Conservation (phyloP, 2,888 invertebrate genomes). For the Cataglyphis cursor region DNA sequence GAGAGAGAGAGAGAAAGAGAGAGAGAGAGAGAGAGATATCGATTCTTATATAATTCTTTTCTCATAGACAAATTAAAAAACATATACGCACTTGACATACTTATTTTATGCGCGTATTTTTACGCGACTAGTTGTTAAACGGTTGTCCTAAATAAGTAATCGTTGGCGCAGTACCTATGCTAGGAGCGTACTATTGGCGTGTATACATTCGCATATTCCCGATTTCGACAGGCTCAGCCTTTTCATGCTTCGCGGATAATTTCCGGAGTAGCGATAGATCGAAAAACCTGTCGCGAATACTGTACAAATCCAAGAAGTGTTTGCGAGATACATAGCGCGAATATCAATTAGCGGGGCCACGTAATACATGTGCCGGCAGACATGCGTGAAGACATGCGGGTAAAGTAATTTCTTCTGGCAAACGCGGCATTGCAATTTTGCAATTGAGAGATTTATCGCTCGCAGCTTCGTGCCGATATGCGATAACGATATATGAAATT, state of each 20-base stretch:
- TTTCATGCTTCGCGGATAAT: conserved; percentile 32
- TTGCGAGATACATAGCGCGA: conserved; percentile 25
- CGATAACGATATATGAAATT: not conserved
- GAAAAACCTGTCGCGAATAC: conserved; percentile 52
- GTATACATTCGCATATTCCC: conserved; percentile 1
- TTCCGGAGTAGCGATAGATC: conserved; percentile 36
- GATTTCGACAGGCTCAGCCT: conserved; percentile 37
- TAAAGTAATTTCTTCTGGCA: not conserved
- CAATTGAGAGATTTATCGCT: not conserved
- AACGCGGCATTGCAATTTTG: not conserved
- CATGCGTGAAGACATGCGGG: conserved; percentile 26
- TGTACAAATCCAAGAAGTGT: conserved; percentile 32
- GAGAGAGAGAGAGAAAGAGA: not conserved
- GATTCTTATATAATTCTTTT: not conserved
- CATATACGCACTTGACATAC: conserved; percentile 14
- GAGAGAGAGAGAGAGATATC: not conserved
- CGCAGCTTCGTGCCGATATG: not conserved
- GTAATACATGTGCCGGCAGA: conserved; percentile 53
- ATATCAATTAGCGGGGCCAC: conserved; percentile 51
- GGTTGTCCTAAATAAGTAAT: conserved; percentile 28
- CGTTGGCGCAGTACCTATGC: not conserved
- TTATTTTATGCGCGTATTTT: conserved; percentile 9
- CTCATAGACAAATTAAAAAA: not conserved
- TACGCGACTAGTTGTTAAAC: not conserved
- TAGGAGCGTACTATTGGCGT: not conserved